Evolutionary conservation across 2,797 vertebrate species (phyloP).

Genomic region (Philypnodon macrostomus): DNA sequence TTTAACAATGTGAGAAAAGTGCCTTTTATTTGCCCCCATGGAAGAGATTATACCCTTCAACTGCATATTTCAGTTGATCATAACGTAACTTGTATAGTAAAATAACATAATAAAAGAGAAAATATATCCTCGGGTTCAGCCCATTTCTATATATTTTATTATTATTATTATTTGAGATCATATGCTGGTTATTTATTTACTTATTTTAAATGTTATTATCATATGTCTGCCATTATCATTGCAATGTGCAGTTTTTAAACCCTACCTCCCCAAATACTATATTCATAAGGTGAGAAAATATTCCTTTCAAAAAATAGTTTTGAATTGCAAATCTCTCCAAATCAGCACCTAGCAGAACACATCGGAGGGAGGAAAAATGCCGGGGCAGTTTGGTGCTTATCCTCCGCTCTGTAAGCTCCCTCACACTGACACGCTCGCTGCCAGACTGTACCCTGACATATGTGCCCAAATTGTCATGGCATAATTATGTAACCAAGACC

Average conservation of each 20-base stretch:
- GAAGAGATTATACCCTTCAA: too few species aligned
- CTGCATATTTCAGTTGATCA: too few species aligned
- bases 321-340: conserved; percentile 82
- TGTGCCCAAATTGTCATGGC: conserved; percentile 79
- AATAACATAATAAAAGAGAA: too few species aligned
- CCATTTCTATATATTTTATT: too few species aligned
- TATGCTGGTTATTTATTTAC: too few species aligned
- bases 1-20: conserved; percentile 65
- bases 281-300: conserved; percentile 78
- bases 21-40: too few species aligned
- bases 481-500: conserved; percentile 83
- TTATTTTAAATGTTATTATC: too few species aligned
- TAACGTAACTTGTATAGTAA: too few species aligned
- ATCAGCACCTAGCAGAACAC: conserved; percentile 70
- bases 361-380: conserved; percentile 53
- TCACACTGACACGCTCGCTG: conserved; percentile 64
- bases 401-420: conserved; percentile 72
- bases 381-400: conserved; percentile 75
- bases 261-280: conserved; percentile 68
- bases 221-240: too few species aligned
- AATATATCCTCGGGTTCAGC: too few species aligned
- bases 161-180: too few species aligned
- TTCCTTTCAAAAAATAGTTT: conserved; percentile 78
- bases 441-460: conserved; percentile 72
- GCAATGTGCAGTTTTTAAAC: conserved; percentile 60